phyloP scores from a whole-genome alignment of 30 jellyfish, hydroid and myxozoan species.

The Clytia hemisphaerica region DNA sequence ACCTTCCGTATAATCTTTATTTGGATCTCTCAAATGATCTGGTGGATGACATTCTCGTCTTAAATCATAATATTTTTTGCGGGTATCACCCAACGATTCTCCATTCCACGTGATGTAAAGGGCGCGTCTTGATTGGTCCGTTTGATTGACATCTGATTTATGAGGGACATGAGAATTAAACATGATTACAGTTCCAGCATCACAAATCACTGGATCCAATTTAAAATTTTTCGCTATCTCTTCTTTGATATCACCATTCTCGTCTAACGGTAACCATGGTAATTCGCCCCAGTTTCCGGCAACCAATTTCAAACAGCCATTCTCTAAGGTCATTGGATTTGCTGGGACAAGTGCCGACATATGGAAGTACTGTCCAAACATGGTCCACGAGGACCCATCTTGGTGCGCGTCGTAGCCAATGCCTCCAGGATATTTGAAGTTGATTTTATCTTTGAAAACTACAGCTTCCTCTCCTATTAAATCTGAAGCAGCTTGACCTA shows the following conservation, averaged over 20 bases:
- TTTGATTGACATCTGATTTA: slow-evolving; percentile 5
- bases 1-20: slow-evolving; percentile 8
- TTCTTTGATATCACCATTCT: background rate
- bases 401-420: slow-evolving; percentile 1
- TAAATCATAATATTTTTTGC: background rate
- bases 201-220: slow-evolving; percentile 4
- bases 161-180: slow-evolving; percentile 13
- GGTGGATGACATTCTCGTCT: slow-evolving; percentile 1
- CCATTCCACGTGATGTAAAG: background rate
- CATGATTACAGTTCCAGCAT: slow-evolving; percentile 4
- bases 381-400: background rate
- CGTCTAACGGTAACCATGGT: background rate
- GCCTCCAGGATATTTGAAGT: background rate
- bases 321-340: slow-evolving; percentile 8
- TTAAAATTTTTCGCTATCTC: background rate
- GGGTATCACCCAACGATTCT: background rate
- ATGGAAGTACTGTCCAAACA: background rate
- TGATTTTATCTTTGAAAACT: slow-evolving; percentile 8
- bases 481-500: background rate
- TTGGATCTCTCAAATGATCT: background rate
- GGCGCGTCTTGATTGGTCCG: slow-evolving; percentile 3
- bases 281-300: background rate
- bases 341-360: background rate
- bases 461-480: background rate
- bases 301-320: slow-evolving; percentile 6